Base-by-base conservation (phyloP, 2,888 invertebrate genomes). In the Trachelus tabidus region DNA sequence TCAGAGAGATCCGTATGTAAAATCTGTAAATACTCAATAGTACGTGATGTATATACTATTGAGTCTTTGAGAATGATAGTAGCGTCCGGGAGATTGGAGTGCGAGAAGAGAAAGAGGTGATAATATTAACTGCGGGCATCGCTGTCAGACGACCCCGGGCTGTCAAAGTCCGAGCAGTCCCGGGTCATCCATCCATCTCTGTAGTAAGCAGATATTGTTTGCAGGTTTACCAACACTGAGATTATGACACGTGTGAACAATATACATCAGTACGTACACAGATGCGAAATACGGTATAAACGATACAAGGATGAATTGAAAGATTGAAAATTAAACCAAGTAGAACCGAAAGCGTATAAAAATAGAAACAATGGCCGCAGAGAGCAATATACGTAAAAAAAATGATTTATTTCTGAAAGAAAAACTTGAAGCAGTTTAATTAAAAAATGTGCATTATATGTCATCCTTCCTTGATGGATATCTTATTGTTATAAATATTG, bases 111-210 rank as follows among this genome's bases (percentile, higher is more conserved):
- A 76, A 56, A 76, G 33, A 73, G 31, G 71, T 73, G 83, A 87
- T 87, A 85, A 83, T 82, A 77, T 79, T 35, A 77, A 73, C 34
- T 80, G 75, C 79, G 85, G 84, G 83, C 86, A 87, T 88, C 88
- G 85, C 85, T 85, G 79, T 81, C 85, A 84, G 82, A 82, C 86
- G 90, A 90, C 89, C 90, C 85, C 89, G 80, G 84, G 81, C 83
- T 87, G 84, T 89, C 90, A 90, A 90, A 90, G 90, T 90, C 76
- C 79, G 76, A 76, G 82, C 81, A 82, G 84, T 79, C 82, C 79
- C 76, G 80, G 85, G 86, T 85, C 86, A 85, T 34, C 73, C 79
- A 78, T 77, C 75, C 81, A 81, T 82, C 81, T 79, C 79, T 35
- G 12, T 79, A 83, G 79, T 35, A 73, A 77, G 56, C 40, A 56